Percentiles rank a stretch among this genome's conserved stretches.
phyloP scores from a whole-genome alignment of 2,888 invertebrate genomes.

The Phalangium opilio region DNA sequence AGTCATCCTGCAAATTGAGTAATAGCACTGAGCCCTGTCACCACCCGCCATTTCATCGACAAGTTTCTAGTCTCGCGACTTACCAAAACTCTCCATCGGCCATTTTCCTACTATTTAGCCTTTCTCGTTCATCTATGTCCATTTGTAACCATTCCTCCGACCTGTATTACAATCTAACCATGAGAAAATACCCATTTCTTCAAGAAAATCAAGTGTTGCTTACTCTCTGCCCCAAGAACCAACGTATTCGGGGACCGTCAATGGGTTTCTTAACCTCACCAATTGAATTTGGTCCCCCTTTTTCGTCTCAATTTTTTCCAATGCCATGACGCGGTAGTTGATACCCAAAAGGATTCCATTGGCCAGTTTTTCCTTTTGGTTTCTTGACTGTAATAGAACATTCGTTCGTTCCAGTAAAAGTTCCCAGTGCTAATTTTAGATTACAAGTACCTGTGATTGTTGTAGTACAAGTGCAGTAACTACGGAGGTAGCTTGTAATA shows the following conservation, averaged over 20 bases:
- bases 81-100: conserved; percentile 58
- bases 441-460: conserved; percentile 7
- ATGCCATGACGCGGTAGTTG: conserved; percentile 53
- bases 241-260: conserved; percentile 43
- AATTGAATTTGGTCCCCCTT: conserved; percentile 25
- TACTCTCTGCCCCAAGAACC: conserved; percentile 42
- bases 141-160: conserved; percentile 62
- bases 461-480: conserved; percentile 57
- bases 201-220: background rate
- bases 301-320: conserved; percentile 12
- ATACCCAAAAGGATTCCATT: conserved; percentile 59
- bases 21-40: background rate
- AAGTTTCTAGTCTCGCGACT: conserved; percentile 13
- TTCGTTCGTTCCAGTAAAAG: too few relatives aligned
- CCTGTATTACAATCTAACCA: conserved; percentile 23
- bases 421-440: too few relatives aligned
- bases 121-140: conserved; percentile 52
- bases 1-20: conserved; percentile 45
- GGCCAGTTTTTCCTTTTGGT: conserved; percentile 40
- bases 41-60: too few relatives aligned
- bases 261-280: conserved; percentile 52
- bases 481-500: conserved; percentile 66
- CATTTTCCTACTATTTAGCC: conserved; percentile 46
- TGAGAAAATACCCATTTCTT: background rate
- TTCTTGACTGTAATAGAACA: conserved; percentile 15